A percentile compares a stretch with the other conserved stretches of the same genome.
These are phyloP conservation scores for Dione vanillae DNA, from an alignment of 2,888 invertebrate species.

Conservation along the genomic window DNA sequence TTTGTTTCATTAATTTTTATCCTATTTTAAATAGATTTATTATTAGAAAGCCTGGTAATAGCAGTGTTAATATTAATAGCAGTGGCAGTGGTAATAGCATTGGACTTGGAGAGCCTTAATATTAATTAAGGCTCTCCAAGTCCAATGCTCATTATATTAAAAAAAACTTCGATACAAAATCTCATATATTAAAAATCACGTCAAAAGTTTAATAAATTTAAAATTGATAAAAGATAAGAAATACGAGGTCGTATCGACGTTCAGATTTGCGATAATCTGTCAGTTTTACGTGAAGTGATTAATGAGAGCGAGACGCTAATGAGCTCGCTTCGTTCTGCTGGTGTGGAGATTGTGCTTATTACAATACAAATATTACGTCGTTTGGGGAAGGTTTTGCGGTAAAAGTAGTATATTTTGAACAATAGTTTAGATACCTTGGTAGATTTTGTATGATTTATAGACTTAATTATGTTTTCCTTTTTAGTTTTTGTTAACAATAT, in stretches of 20 bases:
- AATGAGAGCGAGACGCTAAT: conserved; percentile 2
- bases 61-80: no score
- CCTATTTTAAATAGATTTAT: no score
- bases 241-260: conserved; percentile 12
- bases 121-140: no score
- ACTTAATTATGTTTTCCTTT: no score
- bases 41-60: no score
- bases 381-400: background rate
- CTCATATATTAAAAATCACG: background rate
- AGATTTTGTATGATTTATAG: background rate
- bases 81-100: no score
- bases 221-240: conserved; percentile 7
- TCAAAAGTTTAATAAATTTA: background rate
- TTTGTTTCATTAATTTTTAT: no score
- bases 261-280: conserved; percentile 2
- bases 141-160: background rate
- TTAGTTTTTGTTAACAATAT: background rate
- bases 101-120: no score
- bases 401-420: background rate
- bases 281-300: conserved; percentile 2
- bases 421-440: background rate
- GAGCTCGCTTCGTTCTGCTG: background rate
- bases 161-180: background rate
- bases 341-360: conserved; percentile 8
- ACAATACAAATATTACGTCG: no score